Percentiles rank a stretch among this genome's conserved stretches.
Evolutionary conservation across 2,113 vertebrate species (phyloP).

Genomic region (Salvelinus fontinalis): DNA sequence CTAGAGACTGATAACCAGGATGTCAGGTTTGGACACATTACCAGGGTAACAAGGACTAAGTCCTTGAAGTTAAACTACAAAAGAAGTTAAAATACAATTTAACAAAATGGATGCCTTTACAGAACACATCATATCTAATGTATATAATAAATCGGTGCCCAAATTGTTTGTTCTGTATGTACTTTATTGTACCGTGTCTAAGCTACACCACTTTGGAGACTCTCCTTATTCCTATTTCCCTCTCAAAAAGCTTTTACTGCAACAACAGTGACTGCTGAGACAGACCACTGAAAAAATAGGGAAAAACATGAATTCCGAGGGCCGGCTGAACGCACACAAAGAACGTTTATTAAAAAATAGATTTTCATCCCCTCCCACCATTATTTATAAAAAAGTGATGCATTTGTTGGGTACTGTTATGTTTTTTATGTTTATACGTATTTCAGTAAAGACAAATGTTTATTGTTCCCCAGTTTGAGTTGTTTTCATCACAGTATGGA

Average conservation of each 20-base stretch:
- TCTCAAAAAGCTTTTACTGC: constrained; percentile 65
- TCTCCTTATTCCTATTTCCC: constrained; percentile 56
- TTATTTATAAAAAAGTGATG: constrained; percentile 78
- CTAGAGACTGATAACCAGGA: constrained; percentile 61
- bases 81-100: constrained; percentile 52
- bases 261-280: constrained; percentile 58
- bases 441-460: constrained; percentile 65
- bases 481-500: constrained; percentile 80
- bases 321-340: constrained; percentile 60
- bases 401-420: constrained; percentile 81
- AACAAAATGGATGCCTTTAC: constrained; percentile 84
- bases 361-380: constrained; percentile 41
- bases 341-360: constrained; percentile 70
- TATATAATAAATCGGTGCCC: constrained; percentile 83
- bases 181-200: constrained; percentile 74
- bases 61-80: no score
- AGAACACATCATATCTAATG: constrained; percentile 79
- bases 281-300: constrained; percentile 41
- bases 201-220: constrained; percentile 74
- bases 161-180: constrained; percentile 82
- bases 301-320: no score
- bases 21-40: constrained; percentile 39
- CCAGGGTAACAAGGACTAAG: constrained; percentile 52
- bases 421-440: constrained; percentile 75
- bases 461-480: constrained; percentile 64